Evolutionary conservation across 2,888 invertebrate species (phyloP).

Genomic region (Meloe dianella): DNA sequence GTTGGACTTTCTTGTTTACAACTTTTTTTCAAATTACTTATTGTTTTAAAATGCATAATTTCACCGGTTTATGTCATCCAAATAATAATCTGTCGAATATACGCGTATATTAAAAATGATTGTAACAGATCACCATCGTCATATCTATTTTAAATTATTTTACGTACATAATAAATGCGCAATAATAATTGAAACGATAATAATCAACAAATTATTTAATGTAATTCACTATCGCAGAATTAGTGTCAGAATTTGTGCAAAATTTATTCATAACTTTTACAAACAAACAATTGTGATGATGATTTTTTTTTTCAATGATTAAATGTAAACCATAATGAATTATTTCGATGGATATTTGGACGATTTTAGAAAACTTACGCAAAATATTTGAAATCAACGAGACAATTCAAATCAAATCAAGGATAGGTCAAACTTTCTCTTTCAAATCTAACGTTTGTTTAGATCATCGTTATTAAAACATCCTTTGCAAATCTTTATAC

Average conservation of each 20-base stretch:
- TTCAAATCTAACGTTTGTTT: not conserved
- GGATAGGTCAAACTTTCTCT: conserved; percentile 9
- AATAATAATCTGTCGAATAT: not conserved
- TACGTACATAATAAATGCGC: conserved; percentile 4
- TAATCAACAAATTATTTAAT: not conserved
- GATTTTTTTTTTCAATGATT: not conserved
- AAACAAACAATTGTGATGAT: not conserved
- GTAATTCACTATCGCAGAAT: not conserved
- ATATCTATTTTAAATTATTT: conserved; percentile 9
- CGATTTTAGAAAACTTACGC: not conserved
- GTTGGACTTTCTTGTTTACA: not conserved
- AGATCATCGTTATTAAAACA: conserved; percentile 1
- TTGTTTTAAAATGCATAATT: not conserved
- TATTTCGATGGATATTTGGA: too few relatives aligned
- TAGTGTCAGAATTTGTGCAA: too few relatives aligned
- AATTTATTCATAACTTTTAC: too few relatives aligned
- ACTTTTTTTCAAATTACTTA: not conserved
- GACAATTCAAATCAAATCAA: not conserved
- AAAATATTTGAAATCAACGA: not conserved
- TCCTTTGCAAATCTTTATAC: not conserved
- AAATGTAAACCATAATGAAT: too few relatives aligned
- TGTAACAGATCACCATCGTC: not conserved
- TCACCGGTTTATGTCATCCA: not conserved
- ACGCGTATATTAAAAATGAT: conserved; percentile 1
- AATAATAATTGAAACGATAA: conserved; percentile 2